phyloP scores from a whole-genome alignment of 2,888 invertebrate genomes.

The Emmelina monodactyla region DNA sequence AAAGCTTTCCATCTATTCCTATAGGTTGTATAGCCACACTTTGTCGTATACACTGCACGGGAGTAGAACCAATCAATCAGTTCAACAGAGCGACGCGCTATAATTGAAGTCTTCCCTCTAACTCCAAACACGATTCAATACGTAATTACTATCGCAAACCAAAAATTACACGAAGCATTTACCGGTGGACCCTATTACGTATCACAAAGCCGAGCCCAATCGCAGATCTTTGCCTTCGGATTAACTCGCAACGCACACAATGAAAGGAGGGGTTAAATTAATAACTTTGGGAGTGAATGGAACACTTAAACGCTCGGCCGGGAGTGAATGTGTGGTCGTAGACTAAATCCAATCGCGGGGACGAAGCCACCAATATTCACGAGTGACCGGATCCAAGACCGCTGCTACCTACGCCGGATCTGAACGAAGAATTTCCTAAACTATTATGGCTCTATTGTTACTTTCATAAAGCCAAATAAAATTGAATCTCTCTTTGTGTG shows the following conservation, averaged over 20 bases:
- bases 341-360: constrained; percentile 57
- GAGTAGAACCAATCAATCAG: constrained; percentile 58
- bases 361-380: constrained; percentile 44
- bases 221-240: constrained; percentile 56
- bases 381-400: constrained; percentile 45
- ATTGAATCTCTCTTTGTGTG: too few species aligned
- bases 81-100: constrained; percentile 43
- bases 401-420: too few species aligned
- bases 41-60: too few species aligned
- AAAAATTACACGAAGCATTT: constrained; percentile 61
- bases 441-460: too few species aligned
- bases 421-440: too few species aligned
- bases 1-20: too few species aligned
- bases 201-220: constrained; percentile 55
- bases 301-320: constrained; percentile 60
- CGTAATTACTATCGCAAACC: constrained; percentile 63
- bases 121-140: constrained; percentile 48
- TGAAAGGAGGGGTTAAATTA: constrained; percentile 57
- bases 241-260: constrained; percentile 53
- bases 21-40: too few species aligned
- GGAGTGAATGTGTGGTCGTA: constrained; percentile 61
- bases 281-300: constrained; percentile 60
- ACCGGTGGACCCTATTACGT: constrained; percentile 54
- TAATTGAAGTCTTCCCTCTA: constrained; percentile 59
- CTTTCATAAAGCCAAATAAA: too few species aligned